Conservation (phyloP, 1,140 invertebrate species). For the Leucophenga varia region DNA sequence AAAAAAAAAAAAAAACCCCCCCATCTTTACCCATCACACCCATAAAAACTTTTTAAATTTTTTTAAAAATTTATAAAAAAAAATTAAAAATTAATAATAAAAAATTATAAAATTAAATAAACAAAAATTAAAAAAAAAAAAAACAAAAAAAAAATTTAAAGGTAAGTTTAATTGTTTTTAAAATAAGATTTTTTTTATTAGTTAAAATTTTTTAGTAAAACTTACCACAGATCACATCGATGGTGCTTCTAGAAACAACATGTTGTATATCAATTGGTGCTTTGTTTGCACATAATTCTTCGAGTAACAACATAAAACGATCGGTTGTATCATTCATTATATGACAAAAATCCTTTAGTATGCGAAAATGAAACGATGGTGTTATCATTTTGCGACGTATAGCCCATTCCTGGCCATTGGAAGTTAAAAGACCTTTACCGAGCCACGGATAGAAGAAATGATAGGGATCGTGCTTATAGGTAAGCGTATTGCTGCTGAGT, state of each 20-base stretch:
- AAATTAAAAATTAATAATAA: too few species aligned
- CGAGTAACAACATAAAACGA: conserved; percentile 61
- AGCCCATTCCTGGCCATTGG: conserved; percentile 31
- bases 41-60: too few species aligned
- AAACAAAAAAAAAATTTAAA: too few species aligned
- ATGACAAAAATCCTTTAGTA: conserved; percentile 71
- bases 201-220: not conserved
- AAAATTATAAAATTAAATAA: too few species aligned
- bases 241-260: conserved; percentile 19
- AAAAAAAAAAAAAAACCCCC: too few species aligned
- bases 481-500: conserved; percentile 20
- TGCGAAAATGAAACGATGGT: conserved; percentile 82
- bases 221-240: conserved; percentile 35
- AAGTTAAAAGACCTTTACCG: conserved; percentile 50
- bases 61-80: too few species aligned
- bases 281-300: conserved; percentile 2
- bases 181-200: not conserved
- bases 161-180: too few species aligned
- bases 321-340: conserved; percentile 68
- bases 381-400: conserved; percentile 60
- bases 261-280: conserved; percentile 26
- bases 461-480: conserved; percentile 36
- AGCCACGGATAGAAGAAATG: conserved; percentile 54
- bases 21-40: too few species aligned
- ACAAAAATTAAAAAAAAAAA: too few species aligned